These are phyloP conservation scores for Marmota flaviventris DNA, from an alignment of 2,113 vertebrate species.

Conservation along the genomic window DNA sequence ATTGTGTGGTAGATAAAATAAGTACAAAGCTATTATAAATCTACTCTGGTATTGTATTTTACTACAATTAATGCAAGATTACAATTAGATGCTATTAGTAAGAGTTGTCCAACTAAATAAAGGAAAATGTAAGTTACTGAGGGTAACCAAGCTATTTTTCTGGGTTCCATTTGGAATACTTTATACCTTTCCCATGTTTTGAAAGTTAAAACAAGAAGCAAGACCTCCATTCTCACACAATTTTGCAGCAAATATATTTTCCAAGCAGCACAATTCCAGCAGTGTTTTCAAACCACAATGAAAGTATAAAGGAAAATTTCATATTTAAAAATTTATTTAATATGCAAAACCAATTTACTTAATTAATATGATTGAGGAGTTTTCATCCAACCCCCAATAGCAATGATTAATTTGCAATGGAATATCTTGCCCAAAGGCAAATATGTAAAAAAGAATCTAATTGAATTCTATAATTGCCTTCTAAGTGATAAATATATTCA, in stretches of 20 bases:
- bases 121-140: neutral
- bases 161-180: neutral
- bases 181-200: neutral
- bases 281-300: neutral
- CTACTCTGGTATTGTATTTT: neutral
- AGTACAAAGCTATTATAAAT: neutral
- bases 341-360: neutral
- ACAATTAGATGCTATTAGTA: neutral
- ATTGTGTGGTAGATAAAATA: neutral
- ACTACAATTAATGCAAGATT: neutral
- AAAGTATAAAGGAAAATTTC: neutral
- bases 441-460: neutral
- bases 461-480: neutral
- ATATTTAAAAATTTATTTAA: constrained; percentile 50
- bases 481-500: neutral
- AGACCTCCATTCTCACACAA: constrained; percentile 14
- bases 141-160: neutral
- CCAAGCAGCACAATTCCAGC: neutral
- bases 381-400: neutral
- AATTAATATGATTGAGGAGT: neutral
- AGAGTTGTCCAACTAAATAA: neutral
- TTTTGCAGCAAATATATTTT: constrained; percentile 16
- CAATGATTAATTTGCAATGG: neutral
- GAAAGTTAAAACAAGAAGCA: neutral
- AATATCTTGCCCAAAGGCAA: neutral